Evolutionary conservation across 2,888 invertebrate genomes (phyloP), one percentile per base, ranked within the genome.

Genomic region (Melipona bicolor): DNA sequence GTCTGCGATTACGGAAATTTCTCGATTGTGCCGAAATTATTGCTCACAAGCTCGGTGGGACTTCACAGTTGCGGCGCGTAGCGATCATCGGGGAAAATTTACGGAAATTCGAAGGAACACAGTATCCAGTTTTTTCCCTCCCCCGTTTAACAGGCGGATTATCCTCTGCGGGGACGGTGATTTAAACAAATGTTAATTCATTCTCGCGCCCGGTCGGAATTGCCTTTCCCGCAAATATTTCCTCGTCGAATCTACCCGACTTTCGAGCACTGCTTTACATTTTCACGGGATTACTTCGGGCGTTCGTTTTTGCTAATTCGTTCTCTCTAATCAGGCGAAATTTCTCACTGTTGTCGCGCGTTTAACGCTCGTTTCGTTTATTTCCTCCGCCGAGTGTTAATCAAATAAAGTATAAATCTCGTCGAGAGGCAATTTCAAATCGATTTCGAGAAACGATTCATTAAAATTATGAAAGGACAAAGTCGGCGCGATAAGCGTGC

Each of bases 101-200:
- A 36, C 11, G 9, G 15, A 77, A 61, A 77, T 52, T 62, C 36
- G 9, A 19, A 24, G 5, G 27, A 4, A 52, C 4, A 3, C 21
- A 21, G 21, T 4, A 15, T 59, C 17, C 21, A 27, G 4, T 27
- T 52, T 50, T 70, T 24, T 36, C 9, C 43, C 43, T 9, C 9
- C 1, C 9, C 1, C 9, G 3, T 15, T 24, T 2, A 27, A 49
- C 50, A 24, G 27, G 2, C 4, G 64, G 27, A 32, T 32, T 36
- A 54, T 43, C 52, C 36, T 17, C 17, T 27, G 24, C 19, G 62
- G 24, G 21, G 49, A 50, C 49, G 49, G 15, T 19, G 56, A 54
- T 65, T 65, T 32, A 21, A 65, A 52, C 73, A 73, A 54, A 65
- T 65, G 43, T 32, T 27, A 73, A 65, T 78, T 49, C 24, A 43